Base-by-base conservation (phyloP, 2,113 vertebrate genomes). In the Leiothrix lutea region DNA sequence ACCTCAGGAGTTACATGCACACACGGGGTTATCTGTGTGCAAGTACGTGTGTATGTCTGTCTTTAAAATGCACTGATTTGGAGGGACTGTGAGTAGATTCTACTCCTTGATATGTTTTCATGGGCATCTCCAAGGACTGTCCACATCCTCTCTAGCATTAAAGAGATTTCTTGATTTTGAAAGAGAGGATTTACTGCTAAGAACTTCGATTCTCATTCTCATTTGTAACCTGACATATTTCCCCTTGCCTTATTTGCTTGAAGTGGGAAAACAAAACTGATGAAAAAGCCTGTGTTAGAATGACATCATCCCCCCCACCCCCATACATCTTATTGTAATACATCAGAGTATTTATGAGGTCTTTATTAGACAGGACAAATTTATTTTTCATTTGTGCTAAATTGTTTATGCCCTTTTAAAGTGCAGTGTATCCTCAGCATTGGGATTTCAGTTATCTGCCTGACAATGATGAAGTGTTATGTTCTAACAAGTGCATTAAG, bases 351-450 rank as follows among this genome's bases (percentile, higher is more conserved):
- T 97, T 97, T 92, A 90, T 91, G 90, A 93, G 91, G 58, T 84
- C 94, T 97, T 96, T 94, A 94, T 94, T 94, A 97, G 92, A 81
- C 65, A 96, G 53, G 83, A 29, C 10, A 80, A 86, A 95, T 92
- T 89, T 95, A 89, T 93, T 97, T 97, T 91, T 97, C 92, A 93
- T 93, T 97, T 86, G 72, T 92, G 91, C 87, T 97, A 80, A 94
- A 94, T 96, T 66, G 44, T 93, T 95, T 86, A 82, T 92, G 93
- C 58, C 81, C 69, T 93, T 97, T 95, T 90, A 80, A 94, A 85
- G 61, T 92, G 83, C 69, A 54, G 26, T 77, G 38, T 84, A 96
- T 94, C 75, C 73, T 95, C 70, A 92, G 69, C 78, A 44, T 11
- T 91, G 84, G 78, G 72, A 62, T 96, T 94, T 88, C 1, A 2